Base-by-base conservation (phyloP, 2,888 invertebrate genomes). In the Maniola hyperantus region DNA sequence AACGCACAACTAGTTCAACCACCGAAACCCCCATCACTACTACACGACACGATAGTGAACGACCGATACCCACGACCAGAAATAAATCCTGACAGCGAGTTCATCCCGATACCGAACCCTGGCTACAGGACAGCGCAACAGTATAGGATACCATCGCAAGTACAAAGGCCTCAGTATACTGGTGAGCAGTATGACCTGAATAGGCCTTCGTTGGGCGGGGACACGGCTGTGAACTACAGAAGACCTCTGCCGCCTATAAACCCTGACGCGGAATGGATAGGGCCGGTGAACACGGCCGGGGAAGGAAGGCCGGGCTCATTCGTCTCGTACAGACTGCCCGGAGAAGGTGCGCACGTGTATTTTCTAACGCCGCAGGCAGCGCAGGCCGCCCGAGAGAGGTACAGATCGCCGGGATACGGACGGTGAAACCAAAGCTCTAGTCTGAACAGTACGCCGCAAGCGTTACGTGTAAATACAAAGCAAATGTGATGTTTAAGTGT, bases 291-390 rank as follows among this genome's bases (percentile, higher is more conserved):
- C 75, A 83, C 88, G 0, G 88, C 88, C 80, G 72, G 84, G 87
- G 70, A 82, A 79, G 71, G 83, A 78, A 0, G 71, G 64, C 66
- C 75, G 68, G 77, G 78, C n/a, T 94, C 95, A 20, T 95, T 94
- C 76, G 95, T 96, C 72, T 95, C 96, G 10, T 96, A 96, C 83
- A 89, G 94, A 75, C 87, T 96, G 67, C 96, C 96, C 0, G 96
- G 96, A 0, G 95, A 96, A 74, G 95, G 95, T 10, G 96, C 96
- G 0, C 96, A 96, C 84, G 96, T 96, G 77, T 96, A 96, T 82
- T 96, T 96, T 89, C 87, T 96, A 68, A 96, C 96, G 66, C 96
- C 96, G 2, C 96, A 95, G 77, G 93, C 80, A 58, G 83, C 83
- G 46, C 84, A 83, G 66, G 80, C 72, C 20, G 75, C 82, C 67